Evolutionary conservation across 2,888 invertebrate genomes (phyloP), one percentile per base, ranked within the genome.

Genomic region (Sipha maydis): DNA sequence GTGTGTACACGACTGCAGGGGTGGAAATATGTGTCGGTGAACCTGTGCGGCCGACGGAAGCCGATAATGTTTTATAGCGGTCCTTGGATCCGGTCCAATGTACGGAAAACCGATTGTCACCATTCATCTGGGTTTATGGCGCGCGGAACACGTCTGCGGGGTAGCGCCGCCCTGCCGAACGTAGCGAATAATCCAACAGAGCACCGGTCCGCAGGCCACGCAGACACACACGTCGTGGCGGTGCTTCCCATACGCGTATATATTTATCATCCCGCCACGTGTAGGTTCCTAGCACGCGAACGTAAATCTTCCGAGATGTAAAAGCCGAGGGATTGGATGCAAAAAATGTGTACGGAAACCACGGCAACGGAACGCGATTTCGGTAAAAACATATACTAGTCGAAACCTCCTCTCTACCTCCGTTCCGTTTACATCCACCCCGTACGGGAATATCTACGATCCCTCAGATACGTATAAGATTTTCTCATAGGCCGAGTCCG

Each of bases 71-170:
- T 83, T 83, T 83, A 83, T 83, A 17, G 83, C 48, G 71, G 83
- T 73, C 48, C 31, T 83, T 83, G 82, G 82, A 83, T 71, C 71
- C 31, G 82, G 31, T 31, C 71, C 82, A 71, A 83, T 19, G 71
- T 21, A 69, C 71, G 82, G 48, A 83, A 61, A 71, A 83, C 82
- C 82, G 82, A 83, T 83, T 71, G 82, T 83, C 82, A 31, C 82
- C 83, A 71, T 82, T 82, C 69, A 69, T 82, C 48, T n/a, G 17
- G 48, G 25, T 71, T 48, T 83, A 31, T 56, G 34, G 14, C 48
- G 1, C 56, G 21, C 38, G 38, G 34, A 80, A 38, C 17, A 0
- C 67, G n/a, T n/a, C 38, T 19, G 38, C n/a, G 17, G 11, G 11
- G 34, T 34, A 4, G 1, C 41, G 2, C n/a, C 69, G 3, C 38